Conservation (phyloP, 2,888 invertebrate genomes). For the Leptarthrus brevirostris region DNA sequence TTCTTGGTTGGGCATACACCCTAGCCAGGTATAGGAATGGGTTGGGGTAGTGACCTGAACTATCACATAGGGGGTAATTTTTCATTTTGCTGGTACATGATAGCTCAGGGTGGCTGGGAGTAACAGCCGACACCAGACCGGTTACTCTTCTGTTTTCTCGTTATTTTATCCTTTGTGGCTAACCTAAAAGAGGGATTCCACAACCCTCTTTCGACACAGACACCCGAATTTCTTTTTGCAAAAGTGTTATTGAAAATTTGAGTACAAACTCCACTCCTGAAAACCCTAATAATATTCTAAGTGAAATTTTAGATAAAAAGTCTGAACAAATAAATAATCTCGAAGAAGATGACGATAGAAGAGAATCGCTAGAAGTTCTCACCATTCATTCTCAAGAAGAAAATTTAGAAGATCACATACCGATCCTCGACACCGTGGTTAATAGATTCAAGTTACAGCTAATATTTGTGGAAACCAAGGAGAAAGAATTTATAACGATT, state of each 20-base stretch:
- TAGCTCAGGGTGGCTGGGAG: too few relatives aligned
- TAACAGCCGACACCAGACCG: too few relatives aligned
- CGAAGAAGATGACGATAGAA: background rate
- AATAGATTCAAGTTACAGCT: constrained; percentile 16
- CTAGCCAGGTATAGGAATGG: too few relatives aligned
- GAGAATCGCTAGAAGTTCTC: constrained; percentile 4
- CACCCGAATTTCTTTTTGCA: too few relatives aligned
- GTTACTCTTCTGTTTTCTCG: too few relatives aligned
- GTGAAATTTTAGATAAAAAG: background rate
- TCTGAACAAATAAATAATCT: background rate
- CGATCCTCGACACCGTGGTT: constrained; percentile 31
- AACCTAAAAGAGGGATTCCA: too few relatives aligned
- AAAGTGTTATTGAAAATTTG: constrained; percentile 3
- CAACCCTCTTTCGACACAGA: too few relatives aligned
- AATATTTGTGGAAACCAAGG: background rate
- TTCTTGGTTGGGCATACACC: too few relatives aligned
- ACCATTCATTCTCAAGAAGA: constrained; percentile 40
- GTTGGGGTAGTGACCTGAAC: too few relatives aligned
- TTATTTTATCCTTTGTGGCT: too few relatives aligned
- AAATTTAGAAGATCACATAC: constrained; percentile 38
- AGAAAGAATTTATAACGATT: background rate
- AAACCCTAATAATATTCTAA: constrained; percentile 1
- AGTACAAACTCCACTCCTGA: background rate
- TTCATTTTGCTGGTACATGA: too few relatives aligned
- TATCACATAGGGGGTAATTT: too few relatives aligned